Base-by-base conservation (phyloP, 92 coral and sea anemone species). In the Siderastrea radians region DNA sequence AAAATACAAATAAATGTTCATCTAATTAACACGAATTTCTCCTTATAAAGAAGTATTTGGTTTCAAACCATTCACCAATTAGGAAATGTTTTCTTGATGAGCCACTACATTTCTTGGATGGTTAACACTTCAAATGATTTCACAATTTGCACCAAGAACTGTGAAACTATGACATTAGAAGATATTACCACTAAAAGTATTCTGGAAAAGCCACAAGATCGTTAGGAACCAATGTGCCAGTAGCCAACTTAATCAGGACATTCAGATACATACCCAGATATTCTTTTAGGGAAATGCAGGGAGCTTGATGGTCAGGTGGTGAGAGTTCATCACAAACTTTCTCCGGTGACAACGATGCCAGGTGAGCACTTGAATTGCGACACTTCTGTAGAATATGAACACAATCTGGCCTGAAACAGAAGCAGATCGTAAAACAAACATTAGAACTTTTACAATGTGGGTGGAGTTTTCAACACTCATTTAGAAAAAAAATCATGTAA, bases 391-490 rank as follows among this genome's bases (percentile, higher is more conserved):
- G 83, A 75, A 98, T 94, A 49, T 95, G 87, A 44, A 98, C 80
- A 84, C 99, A 98, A 65, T 98, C 99, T 59, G 93, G 85, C 91
- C 99, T 98, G 76, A n/a, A 88, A 74, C 13, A 52, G 2, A 72
- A 49, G 4, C 55, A 84, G 9, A 9, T 17, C 11, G 43, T 16
- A 47, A 11, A 13, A 55, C 3, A 54, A 5, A 49, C 9, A 8
- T 49, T 4, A 49, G 13, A 13, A 19, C 9, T 6, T 66, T 16
- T 26, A 26, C 38, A 26, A 26, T 26, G 38, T 26, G 38, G 38
- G 38, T 26, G 38, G 38, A 26, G 38, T 26, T 26, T 26, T 26
- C 38, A 26, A 26, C 38, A 26, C 38, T 26, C 38, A 26, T 26
- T 26, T 26, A 26, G 38, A 26, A 26, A 26, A 26, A 26, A 26